These are phyloP conservation scores for Cremastinae sp. DNA, from an alignment of 2,888 invertebrate species.

Conservation along the genomic window DNA sequence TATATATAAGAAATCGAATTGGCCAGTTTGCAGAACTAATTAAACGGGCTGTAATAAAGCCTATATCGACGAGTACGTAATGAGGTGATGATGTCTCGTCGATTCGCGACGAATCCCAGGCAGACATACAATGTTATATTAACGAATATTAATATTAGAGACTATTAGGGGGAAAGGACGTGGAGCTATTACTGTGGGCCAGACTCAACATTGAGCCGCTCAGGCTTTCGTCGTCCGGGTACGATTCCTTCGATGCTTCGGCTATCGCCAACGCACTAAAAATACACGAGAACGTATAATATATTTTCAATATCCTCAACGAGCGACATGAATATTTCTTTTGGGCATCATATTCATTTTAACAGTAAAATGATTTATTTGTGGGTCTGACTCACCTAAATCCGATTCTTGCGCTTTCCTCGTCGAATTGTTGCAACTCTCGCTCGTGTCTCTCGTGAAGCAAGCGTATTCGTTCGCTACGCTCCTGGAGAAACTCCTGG, in stretches of 20 bases:
- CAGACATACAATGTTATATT: constrained; percentile 75
- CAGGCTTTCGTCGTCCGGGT: constrained; percentile 95
- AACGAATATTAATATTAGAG: constrained; percentile 79
- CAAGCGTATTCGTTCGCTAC: constrained; percentile 93
- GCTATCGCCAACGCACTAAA: constrained; percentile 94
- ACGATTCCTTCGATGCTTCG: constrained; percentile 93
- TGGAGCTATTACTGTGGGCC: constrained; percentile 96
- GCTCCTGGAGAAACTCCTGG: constrained; percentile 94
- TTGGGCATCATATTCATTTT: no score
- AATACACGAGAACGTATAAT: constrained; percentile 52
- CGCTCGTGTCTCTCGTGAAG: constrained; percentile 94
- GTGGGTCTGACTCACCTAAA: constrained; percentile 94
- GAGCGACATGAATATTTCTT: no score
- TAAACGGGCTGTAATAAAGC: constrained; percentile 27
- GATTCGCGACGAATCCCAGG: constrained; percentile 72
- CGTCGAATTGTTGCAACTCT: constrained; percentile 96
- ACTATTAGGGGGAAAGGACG: constrained; percentile 93
- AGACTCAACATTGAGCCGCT: constrained; percentile 97
- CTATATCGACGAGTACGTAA: constrained; percentile 44
- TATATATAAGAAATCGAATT: constrained; percentile 30
- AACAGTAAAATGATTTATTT: no score
- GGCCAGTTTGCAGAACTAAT: constrained; percentile 46
- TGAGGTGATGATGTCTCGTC: constrained; percentile 60
- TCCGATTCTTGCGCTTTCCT: constrained; percentile 95
- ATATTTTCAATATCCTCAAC: constrained; percentile 17